Percentiles rank a stretch among this genome's conserved stretches.
These are phyloP conservation scores for Colossoma macropomum DNA, from an alignment of 2,113 vertebrate species.

Conservation along the genomic window DNA sequence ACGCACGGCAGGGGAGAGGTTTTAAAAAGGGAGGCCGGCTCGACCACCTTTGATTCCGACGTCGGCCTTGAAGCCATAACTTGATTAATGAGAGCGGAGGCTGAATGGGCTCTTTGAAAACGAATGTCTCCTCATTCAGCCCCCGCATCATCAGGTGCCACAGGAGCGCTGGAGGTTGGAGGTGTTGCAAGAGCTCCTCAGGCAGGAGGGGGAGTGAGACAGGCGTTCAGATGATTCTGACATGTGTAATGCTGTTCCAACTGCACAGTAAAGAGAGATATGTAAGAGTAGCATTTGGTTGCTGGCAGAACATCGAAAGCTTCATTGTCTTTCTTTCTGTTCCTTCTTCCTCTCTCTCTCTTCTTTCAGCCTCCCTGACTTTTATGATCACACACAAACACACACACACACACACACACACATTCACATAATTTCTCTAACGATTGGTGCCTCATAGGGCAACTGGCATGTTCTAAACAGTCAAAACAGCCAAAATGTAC, in stretches of 20 bases:
- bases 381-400: too few species aligned
- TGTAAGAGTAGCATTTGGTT: constrained; percentile 7
- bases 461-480: too few species aligned
- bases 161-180: constrained; percentile 19
- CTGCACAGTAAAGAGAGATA: constrained; percentile 3
- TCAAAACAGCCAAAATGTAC: too few species aligned
- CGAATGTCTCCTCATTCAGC: constrained; percentile 21
- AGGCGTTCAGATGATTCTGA: constrained; percentile 21
- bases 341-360: constrained; percentile 13
- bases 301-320: constrained; percentile 1
- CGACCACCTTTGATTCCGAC: constrained; percentile 48
- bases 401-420: too few species aligned
- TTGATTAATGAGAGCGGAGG: constrained; percentile 52
- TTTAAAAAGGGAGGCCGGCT: constrained; percentile 35
- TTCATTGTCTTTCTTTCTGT: not conserved
- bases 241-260: constrained; percentile 26
- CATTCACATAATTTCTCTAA: too few species aligned
- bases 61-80: constrained; percentile 29
- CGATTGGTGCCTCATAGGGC: too few species aligned
- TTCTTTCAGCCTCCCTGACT: too few species aligned
- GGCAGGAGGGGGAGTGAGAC: not conserved
- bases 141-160: constrained; percentile 26
- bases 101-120: constrained; percentile 50
- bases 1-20: constrained; percentile 38
- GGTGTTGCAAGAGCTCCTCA: not conserved